Conservation (phyloP, 2,113 vertebrate species). For the Limanda limanda region DNA sequence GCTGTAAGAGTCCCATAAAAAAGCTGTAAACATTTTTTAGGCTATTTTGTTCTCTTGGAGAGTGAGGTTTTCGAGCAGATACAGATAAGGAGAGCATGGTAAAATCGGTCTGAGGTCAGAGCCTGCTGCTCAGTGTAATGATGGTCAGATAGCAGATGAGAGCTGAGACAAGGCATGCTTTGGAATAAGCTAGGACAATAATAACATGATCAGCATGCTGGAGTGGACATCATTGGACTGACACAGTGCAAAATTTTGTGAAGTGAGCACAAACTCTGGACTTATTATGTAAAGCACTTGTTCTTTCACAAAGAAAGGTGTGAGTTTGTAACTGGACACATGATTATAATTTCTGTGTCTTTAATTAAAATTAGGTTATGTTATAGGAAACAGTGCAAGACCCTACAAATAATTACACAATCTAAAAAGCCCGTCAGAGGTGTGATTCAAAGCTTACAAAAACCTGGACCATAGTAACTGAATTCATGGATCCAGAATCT, state of each 20-base stretch:
- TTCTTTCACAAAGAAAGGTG: slow-evolving; percentile 2
- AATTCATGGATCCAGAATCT: no score
- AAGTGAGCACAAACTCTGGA: slow-evolving; percentile 45
- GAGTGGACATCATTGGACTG: not conserved
- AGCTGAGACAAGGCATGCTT: slow-evolving; percentile 49
- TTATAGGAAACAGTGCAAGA: not conserved
- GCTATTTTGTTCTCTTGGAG: slow-evolving; percentile 24
- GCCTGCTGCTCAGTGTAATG: slow-evolving; percentile 15
- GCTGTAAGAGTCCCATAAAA: slow-evolving; percentile 14
- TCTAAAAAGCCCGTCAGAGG: no score
- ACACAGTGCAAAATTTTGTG: slow-evolving; percentile 44
- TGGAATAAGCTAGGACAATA: slow-evolving; percentile 29
- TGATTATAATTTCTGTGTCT: not conserved
- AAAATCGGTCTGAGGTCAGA: slow-evolving; percentile 26
- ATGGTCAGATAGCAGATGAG: slow-evolving; percentile 47
- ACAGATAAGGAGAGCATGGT: slow-evolving; percentile 36
- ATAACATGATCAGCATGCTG: slow-evolving; percentile 62
- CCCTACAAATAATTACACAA: no score
- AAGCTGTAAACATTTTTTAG: slow-evolving; percentile 40
- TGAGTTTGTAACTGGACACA: not conserved
- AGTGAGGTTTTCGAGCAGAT: slow-evolving; percentile 14
- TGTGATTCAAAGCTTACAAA: no score
- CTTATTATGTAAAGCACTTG: slow-evolving; percentile 1
- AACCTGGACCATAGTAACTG: no score
- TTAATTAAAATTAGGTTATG: not conserved